These are phyloP conservation scores for Manis crassicaudata DNA, from an alignment of 2,797 vertebrate species.

Conservation along the genomic window DNA sequence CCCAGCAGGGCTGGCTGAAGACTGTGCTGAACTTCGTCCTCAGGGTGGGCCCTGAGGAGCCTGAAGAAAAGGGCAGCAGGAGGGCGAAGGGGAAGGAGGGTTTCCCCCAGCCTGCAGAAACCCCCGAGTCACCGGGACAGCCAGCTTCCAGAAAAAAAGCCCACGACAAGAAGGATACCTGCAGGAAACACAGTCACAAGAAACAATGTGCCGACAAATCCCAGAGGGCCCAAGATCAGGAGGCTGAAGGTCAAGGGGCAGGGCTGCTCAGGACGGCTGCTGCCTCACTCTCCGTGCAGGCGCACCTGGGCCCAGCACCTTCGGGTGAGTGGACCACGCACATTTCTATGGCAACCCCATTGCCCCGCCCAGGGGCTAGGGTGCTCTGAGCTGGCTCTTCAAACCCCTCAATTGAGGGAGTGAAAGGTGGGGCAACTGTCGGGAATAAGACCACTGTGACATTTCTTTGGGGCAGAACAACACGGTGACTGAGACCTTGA, in stretches of 20 bases:
- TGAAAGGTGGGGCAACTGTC: neutral
- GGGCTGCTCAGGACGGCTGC: neutral
- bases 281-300: neutral
- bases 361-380: neutral
- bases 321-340: neutral
- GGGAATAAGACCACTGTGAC: neutral
- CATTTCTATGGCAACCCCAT: neutral
- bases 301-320: fast-evolving
- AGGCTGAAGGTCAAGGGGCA: neutral
- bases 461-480: neutral
- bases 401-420: neutral
- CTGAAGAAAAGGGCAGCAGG: constrained; percentile 78
- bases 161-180: constrained; percentile 12
- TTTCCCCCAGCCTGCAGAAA: neutral
- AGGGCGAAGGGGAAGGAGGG: constrained; percentile 76
- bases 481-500: neutral
- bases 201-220: neutral
- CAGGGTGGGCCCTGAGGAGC: constrained; percentile 85
- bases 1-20: constrained; percentile 86
- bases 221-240: neutral
- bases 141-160: constrained; percentile 27
- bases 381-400: neutral
- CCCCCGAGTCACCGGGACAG: neutral
- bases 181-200: constrained; percentile 31
- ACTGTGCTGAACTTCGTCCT: constrained; percentile 85